Base-by-base conservation (phyloP, 1,140 invertebrate genomes). In the Meloidogyne exigua region DNA sequence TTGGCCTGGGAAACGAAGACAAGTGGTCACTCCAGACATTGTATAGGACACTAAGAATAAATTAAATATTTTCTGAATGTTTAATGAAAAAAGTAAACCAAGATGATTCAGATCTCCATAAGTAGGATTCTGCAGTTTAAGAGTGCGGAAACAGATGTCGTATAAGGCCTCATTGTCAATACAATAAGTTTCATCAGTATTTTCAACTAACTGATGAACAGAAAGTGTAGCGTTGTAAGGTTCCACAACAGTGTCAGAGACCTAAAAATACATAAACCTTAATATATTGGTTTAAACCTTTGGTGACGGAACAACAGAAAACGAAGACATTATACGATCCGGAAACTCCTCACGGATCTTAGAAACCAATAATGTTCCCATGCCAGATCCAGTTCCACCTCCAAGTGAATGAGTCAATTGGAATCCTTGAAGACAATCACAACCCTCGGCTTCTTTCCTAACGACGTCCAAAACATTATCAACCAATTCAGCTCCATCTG, bases 271-370 rank as follows among this genome's bases (percentile, higher is more conserved):
- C 18, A 36, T 21, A 9, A 44, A 21, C 13, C 44, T n/a, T 3
- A 72, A 21, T 11, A 42, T 12, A 11, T 21, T 26, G 4, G 57
- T 0, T 21, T 32, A 76, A 42, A 78, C 77, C 89, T 94, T 94
- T 10, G 94, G 93, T 28, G 93, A 95, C 36, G 94, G 94, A 65
- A 95, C 92, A 68, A 95, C 93, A 5, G 93, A 94, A 88, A 93
- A 96, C 25, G 93, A 93, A 87, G 92, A 92, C 91, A 95, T 94
- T 77, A 96, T 95, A 87, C 94, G 91, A 39, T 82, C 81, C 7
- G 94, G 90, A 82, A 90, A 90, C 83, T 90, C 90, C 82, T 90
- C 90, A 39, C 90, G 85, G 73, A 90, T 91, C 80, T 91, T 91
- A 36, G 88, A 89, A 63, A 90, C 90, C 23, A 91, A 83, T 2